Base-by-base conservation (phyloP, 1,140 invertebrate species). In the Drosophila obscura region DNA sequence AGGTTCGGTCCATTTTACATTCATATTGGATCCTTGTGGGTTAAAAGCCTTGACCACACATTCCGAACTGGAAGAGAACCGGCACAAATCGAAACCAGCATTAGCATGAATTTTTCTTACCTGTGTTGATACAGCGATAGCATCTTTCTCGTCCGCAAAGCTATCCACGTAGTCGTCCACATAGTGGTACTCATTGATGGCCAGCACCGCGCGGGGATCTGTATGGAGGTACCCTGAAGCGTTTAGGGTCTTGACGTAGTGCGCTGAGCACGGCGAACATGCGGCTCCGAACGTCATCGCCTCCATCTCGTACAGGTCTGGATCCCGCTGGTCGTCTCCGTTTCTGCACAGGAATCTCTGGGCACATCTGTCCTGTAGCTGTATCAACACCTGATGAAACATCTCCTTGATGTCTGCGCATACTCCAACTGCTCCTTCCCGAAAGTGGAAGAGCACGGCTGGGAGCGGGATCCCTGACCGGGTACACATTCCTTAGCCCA, bases 151-250 rank as follows among this genome's bases (percentile, higher is more conserved):
- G 6, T 28, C 0, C 28, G 1, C 7, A 28, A 7, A 28, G 28
- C 28, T 28, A 8, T 28, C 28, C 7, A 28, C 28, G 13, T 69
- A 51, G 52, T 71, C 22, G 15, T 57, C 45, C 44, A 50, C 45
- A 48, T 50, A 57, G 31, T 57, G 45, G 22, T 49, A 57, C 5
- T 68, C 26, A 2, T 9, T 55, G 9, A 68, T 61, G 1, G 53
- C 60, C 44, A 4, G 16, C 8, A 39, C 58, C 26, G 7, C 7
- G 22, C 16, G 7, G 7, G 22, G 28, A 45, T 26, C 15, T 39
- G 11, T 48, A 7, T 15, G 35, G 7, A 5, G 28, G 13, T 55
- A 43, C 35, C 11, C 7, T 28, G 26, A 19, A 4, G 43, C 56
- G 1, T 31, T 58, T 6, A 46, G 5, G 1, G 24, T 31, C 43